Evolutionary conservation across 2,888 invertebrate species (phyloP).

Genomic region (Clanis bilineata): DNA sequence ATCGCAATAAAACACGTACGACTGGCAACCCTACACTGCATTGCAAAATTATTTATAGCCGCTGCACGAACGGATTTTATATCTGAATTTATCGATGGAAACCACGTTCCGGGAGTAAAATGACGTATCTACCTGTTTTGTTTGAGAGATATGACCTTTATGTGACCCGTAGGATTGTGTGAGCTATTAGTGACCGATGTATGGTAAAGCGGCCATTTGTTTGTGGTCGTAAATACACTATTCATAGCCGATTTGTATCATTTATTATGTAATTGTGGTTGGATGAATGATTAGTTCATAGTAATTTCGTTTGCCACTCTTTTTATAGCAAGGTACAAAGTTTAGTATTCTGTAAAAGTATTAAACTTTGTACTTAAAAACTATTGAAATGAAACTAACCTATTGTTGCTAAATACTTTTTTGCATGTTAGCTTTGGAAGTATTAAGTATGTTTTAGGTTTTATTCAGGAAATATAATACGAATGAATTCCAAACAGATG

Average conservation of each 20-base stretch:
- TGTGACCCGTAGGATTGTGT: not conserved
- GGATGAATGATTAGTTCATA: not conserved
- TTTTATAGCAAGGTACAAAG: too few relatives aligned
- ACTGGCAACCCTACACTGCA: conserved; percentile 23
- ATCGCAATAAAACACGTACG: not conserved
- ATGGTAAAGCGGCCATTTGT: not conserved
- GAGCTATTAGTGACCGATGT: not conserved
- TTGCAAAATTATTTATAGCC: conserved; percentile 38
- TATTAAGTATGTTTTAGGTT: too few relatives aligned
- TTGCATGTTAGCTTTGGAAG: too few relatives aligned
- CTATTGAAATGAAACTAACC: too few relatives aligned
- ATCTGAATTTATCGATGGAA: conserved; percentile 25
- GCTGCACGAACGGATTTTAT: conserved; percentile 30
- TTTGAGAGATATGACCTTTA: not conserved
- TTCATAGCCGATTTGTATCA: not conserved
- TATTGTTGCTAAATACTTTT: too few relatives aligned
- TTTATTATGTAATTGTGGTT: not conserved
- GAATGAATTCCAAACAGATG: too few relatives aligned
- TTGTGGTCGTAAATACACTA: not conserved
- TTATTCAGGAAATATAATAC: too few relatives aligned
- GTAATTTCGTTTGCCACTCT: not conserved
- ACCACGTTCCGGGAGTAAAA: not conserved
- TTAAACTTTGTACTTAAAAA: too few relatives aligned
- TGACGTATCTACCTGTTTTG: not conserved
- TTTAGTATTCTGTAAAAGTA: too few relatives aligned